A percentile compares a stretch with the other conserved stretches of the same genome.
These are phyloP conservation scores for Notothenia rossii DNA, from an alignment of 2,113 vertebrate genomes.

Conservation along the genomic window DNA sequence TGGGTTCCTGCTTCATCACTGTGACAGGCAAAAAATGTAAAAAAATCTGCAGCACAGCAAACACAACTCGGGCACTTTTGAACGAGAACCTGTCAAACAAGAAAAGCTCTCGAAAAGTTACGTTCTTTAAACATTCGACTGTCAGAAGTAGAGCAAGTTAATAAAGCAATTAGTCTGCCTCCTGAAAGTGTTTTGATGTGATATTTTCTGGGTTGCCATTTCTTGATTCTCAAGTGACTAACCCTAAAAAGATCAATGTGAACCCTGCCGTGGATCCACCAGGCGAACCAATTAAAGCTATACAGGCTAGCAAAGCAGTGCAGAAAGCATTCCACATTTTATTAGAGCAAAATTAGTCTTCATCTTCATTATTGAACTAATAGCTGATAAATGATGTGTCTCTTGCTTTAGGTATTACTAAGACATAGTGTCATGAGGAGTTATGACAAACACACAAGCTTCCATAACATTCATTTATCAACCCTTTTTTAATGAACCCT, in stretches of 20 bases:
- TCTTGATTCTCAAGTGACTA: constrained; percentile 6
- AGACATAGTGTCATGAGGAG: constrained; percentile 35
- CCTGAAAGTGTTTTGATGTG: constrained; percentile 4
- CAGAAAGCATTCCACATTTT: background rate
- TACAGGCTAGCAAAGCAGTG: too few relatives aligned
- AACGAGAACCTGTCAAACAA: constrained; percentile 54
- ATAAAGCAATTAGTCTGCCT: constrained; percentile 38
- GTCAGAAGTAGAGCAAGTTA: constrained; percentile 21
- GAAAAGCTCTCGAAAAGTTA: constrained; percentile 13
- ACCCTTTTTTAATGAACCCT: constrained; percentile 41
- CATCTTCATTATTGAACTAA: constrained; percentile 48
- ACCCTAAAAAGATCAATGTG: constrained; percentile 2
- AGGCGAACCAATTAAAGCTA: constrained; percentile 8
- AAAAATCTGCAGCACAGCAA: constrained; percentile 40
- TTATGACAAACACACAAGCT: constrained; percentile 49
- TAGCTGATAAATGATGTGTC: constrained; percentile 46
- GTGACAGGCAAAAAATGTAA: constrained; percentile 63
- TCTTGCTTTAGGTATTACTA: constrained; percentile 32
- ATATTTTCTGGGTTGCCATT: background rate
- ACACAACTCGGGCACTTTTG: constrained; percentile 39
- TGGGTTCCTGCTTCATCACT: constrained; percentile 69
- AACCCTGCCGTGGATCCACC: background rate
- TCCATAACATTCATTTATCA: constrained; percentile 39
- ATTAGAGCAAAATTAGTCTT: constrained; percentile 15
- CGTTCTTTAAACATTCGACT: constrained; percentile 4